Evolutionary conservation across 2,797 vertebrate genomes (phyloP), one percentile per base, ranked within the genome.

Genomic region (Alca torda): DNA sequence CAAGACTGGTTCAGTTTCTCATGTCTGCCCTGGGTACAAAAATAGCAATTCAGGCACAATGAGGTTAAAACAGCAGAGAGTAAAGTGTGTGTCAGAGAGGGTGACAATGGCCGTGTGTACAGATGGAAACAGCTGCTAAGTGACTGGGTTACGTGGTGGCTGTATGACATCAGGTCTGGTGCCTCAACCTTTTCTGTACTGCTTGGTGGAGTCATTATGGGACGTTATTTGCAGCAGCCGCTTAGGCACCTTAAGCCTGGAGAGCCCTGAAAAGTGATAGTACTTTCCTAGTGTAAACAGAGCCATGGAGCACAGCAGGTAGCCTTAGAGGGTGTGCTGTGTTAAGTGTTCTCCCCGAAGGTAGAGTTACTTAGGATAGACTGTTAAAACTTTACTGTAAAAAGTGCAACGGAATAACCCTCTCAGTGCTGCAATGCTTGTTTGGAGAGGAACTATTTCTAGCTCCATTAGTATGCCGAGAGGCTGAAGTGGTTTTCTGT

Each of bases 1-100:
- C 30, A 16, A 43, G 7, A 5, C 48, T 54, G 35, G 28, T 33
- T 76, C 50, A 1, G 23, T 69, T 74, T 51, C 24, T 50, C 35
- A 2, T 2, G 1, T 10, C 43, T 67, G 0, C 30, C 9, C 56
- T 35, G 39, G 20, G 39, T 23, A 23, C 9, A 4, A 10, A 19
- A 2, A 46, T 3, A 61, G 79, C 50, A n/a, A 17, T 60, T 64
- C 35, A 26, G 78, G 31, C 43, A n/a, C 15, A 4, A 25, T 1
- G 59, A 76, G 41, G 12, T 37, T 13, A 48, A 35, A 78, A 4
- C 41, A 82, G 30, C 35, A 26, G 35, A 45, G 57, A 35, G 30
- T 39, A 20, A 45, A 37, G 4, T 6, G 35, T 35, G 7, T 6
- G 24, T 67, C 20, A 2, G 2, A 0, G 26, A 45, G 24, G 50